Base-by-base conservation (phyloP, 2,113 vertebrate genomes). In the Caretta caretta region DNA sequence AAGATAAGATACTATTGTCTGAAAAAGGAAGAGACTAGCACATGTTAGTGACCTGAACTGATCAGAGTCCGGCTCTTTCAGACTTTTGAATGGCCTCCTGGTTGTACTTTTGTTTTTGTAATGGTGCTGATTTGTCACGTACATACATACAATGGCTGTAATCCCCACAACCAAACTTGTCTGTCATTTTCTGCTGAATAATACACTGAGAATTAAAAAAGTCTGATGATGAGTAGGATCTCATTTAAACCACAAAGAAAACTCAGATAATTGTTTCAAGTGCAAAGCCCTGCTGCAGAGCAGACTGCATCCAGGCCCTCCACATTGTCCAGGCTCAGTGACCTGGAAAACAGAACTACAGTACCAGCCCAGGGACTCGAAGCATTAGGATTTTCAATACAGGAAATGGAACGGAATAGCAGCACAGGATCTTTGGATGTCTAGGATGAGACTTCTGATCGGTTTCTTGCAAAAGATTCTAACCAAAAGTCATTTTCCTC, bases 101-200 rank as follows among this genome's bases (percentile, higher is more conserved):
- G 49, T 86, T 83, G 57, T 65, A 81, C 86, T 25, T 72, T 51
- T 48, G 86, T 72, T 51, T 81, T 79, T 14, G 4, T 5, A 22
- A 48, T 88, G 19, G 29, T 97, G 92, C 84, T 96, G 83, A 76
- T 88, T 46, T 88, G n/a, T 93, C 59, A 82, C 3, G 1, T 97
- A 80, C 17, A 8, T 97, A 80, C 17, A 8, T 91, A 91, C 84
- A 96, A 91, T 82, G 42, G 5, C 22, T 89, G 31, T 97, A 97
- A 98, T 98, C 94, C 95, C 51, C 84, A 88, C 92, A 96, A 93
- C 87, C 96, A 98, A 97, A 98, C 76, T 24, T 95, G 96, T 97
- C 97, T 97, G 80, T 98, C 97, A 97, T 93, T 92, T 82, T 85
- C 42, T 88, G 82, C 65, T 31, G 25, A 90, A 93, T 90, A 97